Conservation (phyloP, 2,888 invertebrate genomes). For the Volucella zonaria region DNA sequence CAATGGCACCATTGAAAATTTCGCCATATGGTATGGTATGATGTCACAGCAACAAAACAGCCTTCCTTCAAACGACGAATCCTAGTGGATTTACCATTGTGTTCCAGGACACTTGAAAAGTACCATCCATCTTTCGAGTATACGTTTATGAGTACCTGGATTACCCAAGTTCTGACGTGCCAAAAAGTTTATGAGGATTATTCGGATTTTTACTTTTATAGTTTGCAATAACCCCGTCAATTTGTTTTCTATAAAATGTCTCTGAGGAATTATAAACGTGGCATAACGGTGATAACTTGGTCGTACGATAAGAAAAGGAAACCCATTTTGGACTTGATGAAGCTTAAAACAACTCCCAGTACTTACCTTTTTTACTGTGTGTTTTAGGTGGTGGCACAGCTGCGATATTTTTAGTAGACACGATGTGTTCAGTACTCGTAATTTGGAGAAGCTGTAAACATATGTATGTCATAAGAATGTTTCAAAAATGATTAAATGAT, state of each 20-base stretch:
- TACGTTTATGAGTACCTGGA: neutral
- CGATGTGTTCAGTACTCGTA: too few relatives aligned
- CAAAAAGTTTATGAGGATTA: conserved; percentile 38
- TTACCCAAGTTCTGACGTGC: conserved; percentile 34
- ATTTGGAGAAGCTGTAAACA: too few relatives aligned
- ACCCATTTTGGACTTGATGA: neutral
- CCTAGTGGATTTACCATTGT: conserved; percentile 6
- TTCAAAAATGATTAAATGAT: too few relatives aligned
- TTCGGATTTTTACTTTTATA: conserved; percentile 33
- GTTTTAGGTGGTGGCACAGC: too few relatives aligned
- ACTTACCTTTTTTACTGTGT: neutral
- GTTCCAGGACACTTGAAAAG: conserved; percentile 30
- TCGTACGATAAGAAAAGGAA: too few relatives aligned
- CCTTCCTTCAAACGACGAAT: neutral
- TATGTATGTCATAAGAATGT: too few relatives aligned
- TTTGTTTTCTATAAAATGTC: conserved; percentile 11
- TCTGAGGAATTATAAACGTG: neutral
- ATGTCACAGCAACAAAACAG: conserved; percentile 5
- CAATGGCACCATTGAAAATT: conserved; percentile 25
- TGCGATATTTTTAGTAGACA: too few relatives aligned
- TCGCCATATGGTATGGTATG: conserved; percentile 2
- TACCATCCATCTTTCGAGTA: conserved; percentile 10
- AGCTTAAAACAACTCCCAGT: neutral
- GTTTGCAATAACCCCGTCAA: conserved; percentile 29
- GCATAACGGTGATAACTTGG: conserved; percentile 1